Percentiles rank a stretch among this genome's conserved stretches.
Evolutionary conservation across 2,797 vertebrate genomes (phyloP).

Genomic region (Kryptolebias ocellatus): DNA sequence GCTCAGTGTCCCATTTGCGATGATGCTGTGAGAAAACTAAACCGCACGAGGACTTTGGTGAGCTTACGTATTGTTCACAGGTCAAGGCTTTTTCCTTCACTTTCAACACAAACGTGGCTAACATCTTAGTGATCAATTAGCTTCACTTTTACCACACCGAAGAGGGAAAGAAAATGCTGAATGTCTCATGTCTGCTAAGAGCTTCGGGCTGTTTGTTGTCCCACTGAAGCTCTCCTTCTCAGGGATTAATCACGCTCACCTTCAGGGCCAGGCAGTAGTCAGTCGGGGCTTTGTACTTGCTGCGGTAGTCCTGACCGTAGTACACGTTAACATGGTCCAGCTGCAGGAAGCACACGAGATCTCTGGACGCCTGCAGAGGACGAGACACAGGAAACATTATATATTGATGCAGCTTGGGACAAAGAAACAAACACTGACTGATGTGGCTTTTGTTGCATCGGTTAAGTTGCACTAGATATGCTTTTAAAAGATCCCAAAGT

Average conservation of each 20-base stretch:
- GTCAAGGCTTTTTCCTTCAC: too few relatives aligned
- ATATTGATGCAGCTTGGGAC: background rate
- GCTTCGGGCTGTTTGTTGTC: too few relatives aligned
- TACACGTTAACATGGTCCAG: constrained; percentile 97
- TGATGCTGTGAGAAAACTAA: too few relatives aligned
- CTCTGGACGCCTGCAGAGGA: constrained; percentile 87
- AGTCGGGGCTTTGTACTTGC: constrained; percentile 97
- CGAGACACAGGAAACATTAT: constrained; percentile 8
- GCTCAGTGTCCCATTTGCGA: too few relatives aligned
- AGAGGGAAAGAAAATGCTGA: background rate
- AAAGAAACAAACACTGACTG: background rate
- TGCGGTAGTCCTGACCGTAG: constrained; percentile 96
- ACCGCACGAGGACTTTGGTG: too few relatives aligned
- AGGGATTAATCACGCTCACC: constrained; percentile 70
- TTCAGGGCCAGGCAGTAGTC: constrained; percentile 97
- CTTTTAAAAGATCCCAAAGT: constrained; percentile 36
- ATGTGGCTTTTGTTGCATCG: background rate
- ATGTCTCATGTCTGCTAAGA: background rate
- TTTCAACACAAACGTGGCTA: too few relatives aligned
- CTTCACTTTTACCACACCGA: too few relatives aligned
- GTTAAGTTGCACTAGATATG: constrained; percentile 8
- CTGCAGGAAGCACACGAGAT: constrained; percentile 96
- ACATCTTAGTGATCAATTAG: too few relatives aligned
- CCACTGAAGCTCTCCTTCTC: background rate
- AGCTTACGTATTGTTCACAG: too few relatives aligned